Conservation (phyloP, 1,140 invertebrate species). For the Tyrophagus putrescentiae region DNA sequence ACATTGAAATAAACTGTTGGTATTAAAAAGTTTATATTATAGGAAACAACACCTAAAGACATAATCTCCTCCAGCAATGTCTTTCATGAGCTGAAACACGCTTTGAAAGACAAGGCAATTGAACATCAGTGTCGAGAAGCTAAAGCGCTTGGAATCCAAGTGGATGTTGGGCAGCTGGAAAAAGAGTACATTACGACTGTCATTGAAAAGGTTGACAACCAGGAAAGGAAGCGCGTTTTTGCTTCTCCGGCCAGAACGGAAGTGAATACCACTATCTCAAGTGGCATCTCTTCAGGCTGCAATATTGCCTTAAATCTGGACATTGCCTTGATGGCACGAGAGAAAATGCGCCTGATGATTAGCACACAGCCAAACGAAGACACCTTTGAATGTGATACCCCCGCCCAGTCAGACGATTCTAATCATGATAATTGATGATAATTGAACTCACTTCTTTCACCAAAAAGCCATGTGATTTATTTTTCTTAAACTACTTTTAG, state of each 20-base stretch:
- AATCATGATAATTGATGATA: too few relatives aligned
- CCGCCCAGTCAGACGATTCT: neutral
- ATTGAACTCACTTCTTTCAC: too few relatives aligned
- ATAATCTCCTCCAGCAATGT: neutral
- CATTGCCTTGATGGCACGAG: neutral
- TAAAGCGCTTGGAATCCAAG: neutral
- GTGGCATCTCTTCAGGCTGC: neutral
- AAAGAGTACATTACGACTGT: neutral
- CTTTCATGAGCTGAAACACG: slow-evolving; percentile 8
- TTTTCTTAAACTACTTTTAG: too few relatives aligned
- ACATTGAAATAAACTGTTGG: neutral
- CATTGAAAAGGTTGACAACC: neutral
- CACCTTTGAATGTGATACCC: neutral
- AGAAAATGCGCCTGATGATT: neutral
- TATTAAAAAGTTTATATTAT: too few relatives aligned
- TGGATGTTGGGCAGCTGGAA: neutral
- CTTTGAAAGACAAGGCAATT: slow-evolving; percentile 12
- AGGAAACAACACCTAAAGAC: too few relatives aligned
- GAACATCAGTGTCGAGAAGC: slow-evolving; percentile 17
- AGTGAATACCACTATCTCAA: neutral
- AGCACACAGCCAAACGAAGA: neutral
- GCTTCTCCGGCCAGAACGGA: neutral
- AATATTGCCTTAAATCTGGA: neutral
- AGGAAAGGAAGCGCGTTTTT: slow-evolving; percentile 3
- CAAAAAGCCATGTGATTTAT: too few relatives aligned